Evolutionary conservation across 2,888 invertebrate species (phyloP).

Genomic region (Stenodera caucasica): DNA sequence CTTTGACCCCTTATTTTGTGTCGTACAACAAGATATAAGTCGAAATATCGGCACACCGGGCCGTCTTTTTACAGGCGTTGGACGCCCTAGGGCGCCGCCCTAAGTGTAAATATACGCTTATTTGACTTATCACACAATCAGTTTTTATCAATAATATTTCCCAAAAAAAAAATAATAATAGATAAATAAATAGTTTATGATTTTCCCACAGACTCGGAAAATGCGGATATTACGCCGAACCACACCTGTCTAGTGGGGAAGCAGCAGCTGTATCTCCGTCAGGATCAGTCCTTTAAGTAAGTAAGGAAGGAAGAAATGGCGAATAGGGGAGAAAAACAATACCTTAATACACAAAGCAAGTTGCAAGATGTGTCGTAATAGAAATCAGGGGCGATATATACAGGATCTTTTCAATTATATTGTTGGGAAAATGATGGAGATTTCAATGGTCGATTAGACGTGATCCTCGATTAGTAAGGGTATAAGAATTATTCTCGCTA

Average conservation of each 20-base stretch:
- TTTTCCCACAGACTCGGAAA: slow-evolving; percentile 1
- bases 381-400: slow-evolving; percentile 11
- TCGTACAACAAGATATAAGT: slow-evolving; percentile 23
- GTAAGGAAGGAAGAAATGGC: slow-evolving; percentile 35
- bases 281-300: slow-evolving; percentile 30
- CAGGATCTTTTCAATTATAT: slow-evolving; percentile 22
- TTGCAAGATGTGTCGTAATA: slow-evolving; percentile 34
- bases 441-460: slow-evolving; percentile 34
- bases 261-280: slow-evolving; percentile 20
- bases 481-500: neutral
- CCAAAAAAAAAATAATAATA: too few species aligned
- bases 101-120: slow-evolving; percentile 7
- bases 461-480: neutral
- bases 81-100: slow-evolving; percentile 21
- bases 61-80: slow-evolving; percentile 24
- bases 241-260: slow-evolving; percentile 24
- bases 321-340: slow-evolving; percentile 38
- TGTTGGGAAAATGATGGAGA: slow-evolving; percentile 30
- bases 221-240: neutral
- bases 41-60: slow-evolving; percentile 26
- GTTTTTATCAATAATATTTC: too few species aligned
- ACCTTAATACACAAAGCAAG: slow-evolving; percentile 38
- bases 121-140: slow-evolving; percentile 1
- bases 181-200: neutral
- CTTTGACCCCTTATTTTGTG: slow-evolving; percentile 23